These are phyloP conservation scores for Pollimyrus isidori DNA, from an alignment of 2,113 vertebrate species.

Conservation along the genomic window DNA sequence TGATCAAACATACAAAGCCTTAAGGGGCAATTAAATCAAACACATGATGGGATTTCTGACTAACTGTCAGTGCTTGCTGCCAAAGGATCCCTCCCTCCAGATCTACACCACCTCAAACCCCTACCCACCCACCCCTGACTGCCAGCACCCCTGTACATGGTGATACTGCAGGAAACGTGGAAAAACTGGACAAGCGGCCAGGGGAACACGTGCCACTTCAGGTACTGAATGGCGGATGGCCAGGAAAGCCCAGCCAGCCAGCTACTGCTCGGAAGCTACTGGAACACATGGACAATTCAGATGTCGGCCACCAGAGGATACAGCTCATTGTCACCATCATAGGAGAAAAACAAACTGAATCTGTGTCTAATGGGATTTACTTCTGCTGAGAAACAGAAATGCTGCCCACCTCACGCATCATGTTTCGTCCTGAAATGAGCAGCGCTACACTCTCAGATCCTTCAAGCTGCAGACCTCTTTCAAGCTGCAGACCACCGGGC, in stretches of 20 bases:
- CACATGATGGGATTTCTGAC: slow-evolving; percentile 24
- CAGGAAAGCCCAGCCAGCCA: background rate
- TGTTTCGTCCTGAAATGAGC: background rate
- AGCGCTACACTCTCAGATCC: background rate
- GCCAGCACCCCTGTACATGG: background rate
- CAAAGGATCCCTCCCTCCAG: slow-evolving; percentile 20
- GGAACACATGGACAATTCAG: background rate
- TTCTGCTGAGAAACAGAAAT: background rate
- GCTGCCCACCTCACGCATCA: background rate
- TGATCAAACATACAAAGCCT: slow-evolving; percentile 49
- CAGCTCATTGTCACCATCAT: background rate
- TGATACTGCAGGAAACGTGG: background rate
- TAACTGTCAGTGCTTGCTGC: slow-evolving; percentile 14
- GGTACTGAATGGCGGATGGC: background rate
- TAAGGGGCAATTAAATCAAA: slow-evolving; percentile 48
- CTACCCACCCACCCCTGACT: background rate
- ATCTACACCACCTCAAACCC: background rate
- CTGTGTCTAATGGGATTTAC: background rate
- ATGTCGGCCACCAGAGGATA: no score
- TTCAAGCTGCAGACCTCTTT: background rate
- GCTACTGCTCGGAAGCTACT: background rate
- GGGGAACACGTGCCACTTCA: background rate
- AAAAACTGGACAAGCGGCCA: background rate
- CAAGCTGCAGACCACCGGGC: background rate
- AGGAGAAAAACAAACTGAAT: background rate